A percentile compares a stretch with the other conserved stretches of the same genome.
phyloP scores from a whole-genome alignment of 1,140 invertebrate genomes.

The Lordiphosa stackelbergi region DNA sequence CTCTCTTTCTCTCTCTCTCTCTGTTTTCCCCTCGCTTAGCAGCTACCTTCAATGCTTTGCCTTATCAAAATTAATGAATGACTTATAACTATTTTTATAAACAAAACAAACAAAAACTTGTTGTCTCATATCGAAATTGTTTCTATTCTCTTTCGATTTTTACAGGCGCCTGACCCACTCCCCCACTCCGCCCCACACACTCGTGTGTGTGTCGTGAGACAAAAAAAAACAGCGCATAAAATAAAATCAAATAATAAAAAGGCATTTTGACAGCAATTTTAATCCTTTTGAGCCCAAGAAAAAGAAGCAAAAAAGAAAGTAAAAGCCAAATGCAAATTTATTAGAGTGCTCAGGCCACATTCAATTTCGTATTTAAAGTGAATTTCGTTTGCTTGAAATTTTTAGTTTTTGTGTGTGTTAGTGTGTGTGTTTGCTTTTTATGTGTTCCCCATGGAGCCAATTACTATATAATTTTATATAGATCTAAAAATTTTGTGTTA shows the following conservation, averaged over 20 bases:
- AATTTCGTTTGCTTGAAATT: neutral
- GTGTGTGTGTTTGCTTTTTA: slow-evolving; percentile 10
- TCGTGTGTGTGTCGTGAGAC: slow-evolving; percentile 27
- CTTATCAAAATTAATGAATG: slow-evolving; percentile 35
- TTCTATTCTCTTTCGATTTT: slow-evolving; percentile 69
- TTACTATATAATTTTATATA: slow-evolving; percentile 21
- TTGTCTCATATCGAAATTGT: slow-evolving; percentile 66
- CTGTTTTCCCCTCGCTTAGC: slow-evolving; percentile 5
- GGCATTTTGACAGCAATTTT: slow-evolving; percentile 10
- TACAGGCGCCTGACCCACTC: slow-evolving; percentile 44
- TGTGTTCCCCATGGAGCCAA: slow-evolving; percentile 26
- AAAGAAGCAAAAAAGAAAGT: too few relatives aligned
- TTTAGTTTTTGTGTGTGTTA: slow-evolving; percentile 5
- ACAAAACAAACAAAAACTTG: slow-evolving; percentile 32
- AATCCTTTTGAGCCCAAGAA: slow-evolving; percentile 1
- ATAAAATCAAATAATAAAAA: slow-evolving; percentile 20
- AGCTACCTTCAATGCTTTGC: slow-evolving; percentile 27
- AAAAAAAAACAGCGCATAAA: slow-evolving; percentile 36
- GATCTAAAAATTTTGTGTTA: slow-evolving; percentile 12
- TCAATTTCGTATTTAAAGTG: neutral
- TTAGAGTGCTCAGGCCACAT: neutral
- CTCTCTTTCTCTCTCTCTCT: slow-evolving; percentile 15
- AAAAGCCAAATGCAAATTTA: neutral
- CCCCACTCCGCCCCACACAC: slow-evolving; percentile 16
- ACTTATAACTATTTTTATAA: slow-evolving; percentile 26